phyloP scores from a whole-genome alignment of 2,888 invertebrate genomes.

The Synanthedon formicaeformis region DNA sequence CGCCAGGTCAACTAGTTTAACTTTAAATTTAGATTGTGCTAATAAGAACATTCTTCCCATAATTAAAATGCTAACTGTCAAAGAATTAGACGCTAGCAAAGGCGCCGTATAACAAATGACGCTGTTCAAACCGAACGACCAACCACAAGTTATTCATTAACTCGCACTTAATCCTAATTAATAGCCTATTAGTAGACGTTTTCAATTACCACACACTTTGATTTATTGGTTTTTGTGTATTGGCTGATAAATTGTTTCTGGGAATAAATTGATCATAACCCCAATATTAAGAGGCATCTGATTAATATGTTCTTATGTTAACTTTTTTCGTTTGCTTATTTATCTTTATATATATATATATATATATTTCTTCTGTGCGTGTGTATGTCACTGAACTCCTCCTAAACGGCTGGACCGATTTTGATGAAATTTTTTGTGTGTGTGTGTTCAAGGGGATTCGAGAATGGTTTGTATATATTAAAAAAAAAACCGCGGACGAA shows the following conservation, averaged over 20 bases:
- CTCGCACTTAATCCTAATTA: constrained; percentile 58
- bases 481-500: too few species aligned
- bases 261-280: constrained; percentile 32
- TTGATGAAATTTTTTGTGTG: too few species aligned
- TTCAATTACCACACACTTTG: constrained; percentile 58
- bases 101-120: constrained; percentile 5
- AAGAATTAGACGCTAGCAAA: not conserved
- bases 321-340: too few species aligned
- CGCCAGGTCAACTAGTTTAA: not conserved
- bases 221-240: constrained; percentile 43
- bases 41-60: not conserved
- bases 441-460: too few species aligned
- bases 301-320: too few species aligned
- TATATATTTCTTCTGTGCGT: too few species aligned
- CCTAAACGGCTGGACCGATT: too few species aligned
- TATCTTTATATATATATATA: too few species aligned
- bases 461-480: too few species aligned
- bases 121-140: constrained; percentile 19
- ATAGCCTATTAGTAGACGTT: constrained; percentile 57
- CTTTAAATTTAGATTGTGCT: not conserved
- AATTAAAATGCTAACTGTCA: not conserved
- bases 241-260: constrained; percentile 34
- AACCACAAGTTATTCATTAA: constrained; percentile 49
- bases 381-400: too few species aligned
- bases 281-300: constrained; percentile 13